phyloP scores from a whole-genome alignment of 2,113 vertebrate genomes.

The Corynorhinus townsendii region DNA sequence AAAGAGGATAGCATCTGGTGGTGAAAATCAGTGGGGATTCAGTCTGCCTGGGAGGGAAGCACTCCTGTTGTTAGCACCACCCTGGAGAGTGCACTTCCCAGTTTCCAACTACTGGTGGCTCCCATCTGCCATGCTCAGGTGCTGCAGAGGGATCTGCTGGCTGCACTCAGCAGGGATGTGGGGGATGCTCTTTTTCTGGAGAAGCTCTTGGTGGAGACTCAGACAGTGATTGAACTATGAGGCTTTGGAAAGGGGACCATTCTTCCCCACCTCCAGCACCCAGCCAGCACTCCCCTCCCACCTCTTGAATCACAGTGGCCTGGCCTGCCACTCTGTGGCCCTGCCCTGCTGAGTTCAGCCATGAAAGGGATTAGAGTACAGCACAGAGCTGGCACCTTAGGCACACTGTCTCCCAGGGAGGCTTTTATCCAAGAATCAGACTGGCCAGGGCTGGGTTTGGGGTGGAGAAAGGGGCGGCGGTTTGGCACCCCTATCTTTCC shows the following conservation, averaged over 20 bases:
- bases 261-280: background rate
- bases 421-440: background rate
- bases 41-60: background rate
- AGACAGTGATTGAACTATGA: background rate
- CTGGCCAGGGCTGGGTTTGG: background rate
- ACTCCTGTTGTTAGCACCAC: background rate
- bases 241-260: background rate
- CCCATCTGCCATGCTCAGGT: background rate
- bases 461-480: too few relatives aligned
- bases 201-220: background rate
- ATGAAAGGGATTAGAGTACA: background rate
- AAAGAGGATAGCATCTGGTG: background rate
- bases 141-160: background rate
- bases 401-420: background rate
- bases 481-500: background rate
- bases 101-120: background rate
- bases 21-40: background rate
- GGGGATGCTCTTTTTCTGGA: background rate
- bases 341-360: background rate
- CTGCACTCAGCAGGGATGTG: background rate
- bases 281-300: background rate
- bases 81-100: background rate
- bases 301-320: background rate
- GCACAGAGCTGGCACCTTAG: background rate
- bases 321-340: background rate